Conservation (phyloP, 1,140 invertebrate genomes). For the Neuroterus valhalla region DNA sequence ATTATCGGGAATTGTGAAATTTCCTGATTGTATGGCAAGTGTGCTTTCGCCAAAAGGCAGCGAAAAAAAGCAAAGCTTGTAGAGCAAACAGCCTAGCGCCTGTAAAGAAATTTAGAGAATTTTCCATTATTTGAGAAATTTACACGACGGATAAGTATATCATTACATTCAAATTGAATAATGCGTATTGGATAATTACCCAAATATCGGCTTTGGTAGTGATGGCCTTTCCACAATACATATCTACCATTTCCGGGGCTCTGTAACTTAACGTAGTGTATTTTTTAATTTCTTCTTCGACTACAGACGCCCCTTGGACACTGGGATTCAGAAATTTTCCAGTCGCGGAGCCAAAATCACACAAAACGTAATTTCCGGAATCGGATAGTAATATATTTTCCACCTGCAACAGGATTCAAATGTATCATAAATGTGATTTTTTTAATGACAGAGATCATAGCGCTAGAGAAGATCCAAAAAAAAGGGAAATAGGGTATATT, state of each 20-base stretch:
- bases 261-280: slow-evolving; percentile 96
- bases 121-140: slow-evolving; percentile 33
- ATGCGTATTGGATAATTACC: slow-evolving; percentile 77
- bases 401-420: slow-evolving; percentile 76
- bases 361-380: slow-evolving; percentile 86
- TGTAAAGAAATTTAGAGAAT: slow-evolving; percentile 67
- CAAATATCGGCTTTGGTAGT: slow-evolving; percentile 96
- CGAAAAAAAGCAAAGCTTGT: slow-evolving; percentile 94
- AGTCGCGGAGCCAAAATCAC: slow-evolving; percentile 94
- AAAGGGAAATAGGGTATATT: no score
- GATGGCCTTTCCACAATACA: slow-evolving; percentile 91
- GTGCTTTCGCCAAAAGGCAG: slow-evolving; percentile 96
- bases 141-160: not conserved
- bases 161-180: no score
- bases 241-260: slow-evolving; percentile 96
- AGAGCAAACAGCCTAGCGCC: slow-evolving; percentile 93
- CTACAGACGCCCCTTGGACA: slow-evolving; percentile 81
- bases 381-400: slow-evolving; percentile 92
- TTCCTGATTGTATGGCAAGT: slow-evolving; percentile 93
- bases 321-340: slow-evolving; percentile 85
- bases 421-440: slow-evolving; percentile 7
- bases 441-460: no score
- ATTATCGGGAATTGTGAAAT: slow-evolving; percentile 90
- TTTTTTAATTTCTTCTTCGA: slow-evolving; percentile 95
- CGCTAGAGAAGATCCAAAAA: no score